phyloP scores from a whole-genome alignment of 2,888 invertebrate genomes.

The Ctenicera cuprea region DNA sequence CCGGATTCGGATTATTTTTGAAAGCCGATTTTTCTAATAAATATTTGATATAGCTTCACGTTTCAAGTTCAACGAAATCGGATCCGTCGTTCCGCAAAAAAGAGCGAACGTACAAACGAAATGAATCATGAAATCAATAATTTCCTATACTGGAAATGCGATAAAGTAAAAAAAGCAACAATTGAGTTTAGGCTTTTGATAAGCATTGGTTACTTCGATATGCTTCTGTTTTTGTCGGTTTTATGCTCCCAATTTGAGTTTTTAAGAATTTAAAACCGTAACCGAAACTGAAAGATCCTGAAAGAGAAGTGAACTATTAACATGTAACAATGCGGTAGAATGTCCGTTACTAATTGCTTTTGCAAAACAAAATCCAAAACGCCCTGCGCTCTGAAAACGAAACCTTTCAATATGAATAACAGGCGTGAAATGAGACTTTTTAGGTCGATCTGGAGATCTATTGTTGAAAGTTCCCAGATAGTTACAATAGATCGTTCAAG shows the following conservation, averaged over 20 bases:
- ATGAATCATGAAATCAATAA: too few relatives aligned
- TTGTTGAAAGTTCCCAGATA: conserved; percentile 55
- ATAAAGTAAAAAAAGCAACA: too few relatives aligned
- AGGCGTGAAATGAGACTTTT: conserved; percentile 69
- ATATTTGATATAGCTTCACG: too few relatives aligned
- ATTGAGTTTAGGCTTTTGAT: neutral
- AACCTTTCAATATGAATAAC: conserved; percentile 66
- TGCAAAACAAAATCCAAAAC: conserved; percentile 57
- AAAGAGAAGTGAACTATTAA: conserved; percentile 21
- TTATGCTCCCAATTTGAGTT: neutral
- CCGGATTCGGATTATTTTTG: too few relatives aligned
- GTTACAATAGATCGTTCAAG: conserved; percentile 55
- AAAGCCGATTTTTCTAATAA: too few relatives aligned
- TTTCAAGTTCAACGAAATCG: too few relatives aligned
- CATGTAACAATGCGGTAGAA: conserved; percentile 11
- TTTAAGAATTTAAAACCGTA: neutral
- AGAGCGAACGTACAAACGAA: too few relatives aligned
- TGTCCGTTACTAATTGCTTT: conserved; percentile 54
- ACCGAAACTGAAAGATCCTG: neutral
- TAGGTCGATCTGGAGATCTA: conserved; percentile 56
- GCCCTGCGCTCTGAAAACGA: conserved; percentile 57
- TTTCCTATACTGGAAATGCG: too few relatives aligned
- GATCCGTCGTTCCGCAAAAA: too few relatives aligned
- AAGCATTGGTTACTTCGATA: neutral
- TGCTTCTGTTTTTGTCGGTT: neutral